Evolutionary conservation across 2,888 invertebrate species (phyloP).

Genomic region (Crossocerus cetratus): DNA sequence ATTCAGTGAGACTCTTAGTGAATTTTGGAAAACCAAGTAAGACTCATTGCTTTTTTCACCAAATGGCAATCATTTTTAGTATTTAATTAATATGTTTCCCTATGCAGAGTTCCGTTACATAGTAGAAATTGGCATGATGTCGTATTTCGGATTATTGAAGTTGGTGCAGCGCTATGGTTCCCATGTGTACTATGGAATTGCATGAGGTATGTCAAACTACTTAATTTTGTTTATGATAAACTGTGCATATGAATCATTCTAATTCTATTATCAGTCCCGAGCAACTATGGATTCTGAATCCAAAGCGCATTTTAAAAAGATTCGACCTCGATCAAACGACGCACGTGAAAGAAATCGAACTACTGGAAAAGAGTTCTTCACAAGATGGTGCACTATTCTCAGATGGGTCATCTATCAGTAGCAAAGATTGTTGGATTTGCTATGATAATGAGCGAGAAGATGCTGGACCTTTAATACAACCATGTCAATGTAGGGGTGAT

Average conservation of each 20-base stretch:
- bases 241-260: background rate
- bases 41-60: slow-evolving; percentile 54
- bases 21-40: slow-evolving; percentile 96
- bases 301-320: slow-evolving; percentile 88
- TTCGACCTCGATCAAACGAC: slow-evolving; percentile 76
- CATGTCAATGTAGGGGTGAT: slow-evolving; percentile 94
- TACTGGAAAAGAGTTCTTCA: slow-evolving; percentile 67
- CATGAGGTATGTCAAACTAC: slow-evolving; percentile 80
- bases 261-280: slow-evolving; percentile 81
- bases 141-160: slow-evolving; percentile 93
- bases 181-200: slow-evolving; percentile 98
- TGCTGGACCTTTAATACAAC: slow-evolving; percentile 88
- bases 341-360: slow-evolving; percentile 70
- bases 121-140: slow-evolving; percentile 96
- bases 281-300: slow-evolving; percentile 95
- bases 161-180: slow-evolving; percentile 96
- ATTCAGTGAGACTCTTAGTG: slow-evolving; percentile 92
- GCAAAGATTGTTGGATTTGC: slow-evolving; percentile 95
- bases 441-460: slow-evolving; percentile 90
- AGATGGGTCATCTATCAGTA: slow-evolving; percentile 78
- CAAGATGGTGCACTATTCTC: slow-evolving; percentile 62
- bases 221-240: slow-evolving; percentile 5
- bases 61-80: background rate
- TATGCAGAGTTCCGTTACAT: slow-evolving; percentile 87
- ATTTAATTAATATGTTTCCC: slow-evolving; percentile 11